Evolutionary conservation across 2,113 vertebrate species (phyloP), one percentile per base, ranked within the genome.

Genomic region (Triplophysa tibetana): DNA sequence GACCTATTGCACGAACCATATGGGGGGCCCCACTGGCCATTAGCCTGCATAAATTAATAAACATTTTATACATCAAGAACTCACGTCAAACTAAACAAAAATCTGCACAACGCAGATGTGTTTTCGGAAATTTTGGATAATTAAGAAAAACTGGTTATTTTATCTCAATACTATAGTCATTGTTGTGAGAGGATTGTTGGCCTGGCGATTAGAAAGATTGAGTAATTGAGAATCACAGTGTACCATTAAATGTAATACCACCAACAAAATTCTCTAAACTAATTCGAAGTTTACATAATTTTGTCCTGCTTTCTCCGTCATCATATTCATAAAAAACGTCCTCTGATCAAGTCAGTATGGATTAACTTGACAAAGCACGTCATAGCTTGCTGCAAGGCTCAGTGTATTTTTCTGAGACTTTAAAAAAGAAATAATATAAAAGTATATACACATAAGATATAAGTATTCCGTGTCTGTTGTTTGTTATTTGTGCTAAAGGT

Each of bases 321-420:
- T 87, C 77, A 41, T 84, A 83, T 80, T 85, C 86, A 82, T 81
- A 85, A 83, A 84, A 83, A 66, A 77, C 68, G 81, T 81, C 84
- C 86, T 87, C 85, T 82, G 84, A 85, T 83, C 81, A 81, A 86
- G 88, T 89, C 89, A 86, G 86, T 85, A 83, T 85, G 80, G 87
- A 89, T 91, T 87, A 91, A 89, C 80, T 87, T 89, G 80, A 82
- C 33, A 67, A 80, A 75, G 68, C 70, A 77, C 81, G 61, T 23
- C 77, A 10, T 43, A 56, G 41, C 52, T 69, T 72, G 67, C 72
- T 48, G 66, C 16, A 60, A 62, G 67, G 19, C 72, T 26, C 50
- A 1, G 38, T 77, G 73, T 70, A 60, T 77, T 77, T 75, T 75
- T 70, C 67, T 9, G 29, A 63, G 38, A 65, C 61, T 62, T 54